Base-by-base conservation (phyloP, 2,113 vertebrate species). In the Phalacrocorax brasilianus region DNA sequence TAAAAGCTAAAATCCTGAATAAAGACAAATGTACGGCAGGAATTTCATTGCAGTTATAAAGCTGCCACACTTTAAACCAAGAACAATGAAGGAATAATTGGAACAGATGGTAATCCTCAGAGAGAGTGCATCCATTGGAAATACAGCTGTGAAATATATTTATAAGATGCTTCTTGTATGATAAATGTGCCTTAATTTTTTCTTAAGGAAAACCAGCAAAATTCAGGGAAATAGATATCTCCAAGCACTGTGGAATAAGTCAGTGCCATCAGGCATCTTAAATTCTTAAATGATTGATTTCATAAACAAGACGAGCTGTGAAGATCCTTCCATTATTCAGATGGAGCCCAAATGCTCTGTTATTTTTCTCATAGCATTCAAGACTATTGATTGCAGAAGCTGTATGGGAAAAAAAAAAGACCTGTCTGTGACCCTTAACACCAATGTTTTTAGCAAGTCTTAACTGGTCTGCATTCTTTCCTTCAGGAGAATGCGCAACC, bases 81-180 rank as follows among this genome's bases (percentile, higher is more conserved):
- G 94, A 98, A 97, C 97, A 97, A 94, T 94, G 96, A 96, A 95
- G 80, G 86, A 93, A 84, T 97, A 97, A 97, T 97, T 97, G 95
- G 85, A 97, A 95, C 98, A 98, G 98, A 97, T 97, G 98, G 97
- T 70, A 95, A 63, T 52, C 62, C 88, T 97, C 91, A 87, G 73
- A 97, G 56, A 91, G 38, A 95, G 68, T 75, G 82, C 67, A 91
- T 96, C 93, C 79, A 94, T 45, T 89, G 95, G 87, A 97, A 97
- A 95, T 97, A 97, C 95, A 97, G 96, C 97, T 97, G 97, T 84
- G 95, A 90, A 93, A 90, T 87, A 84, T 79, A 95, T 95, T 96
- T 95, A 56, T 91, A 84, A 95, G 75, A 92, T 71, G 45, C n/a
- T 97, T 95, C 90, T 95, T 88, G 40, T 88, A 66, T 93, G 95